Evolutionary conservation across 2,888 invertebrate species (phyloP).

Genomic region (Epiblema foenella): DNA sequence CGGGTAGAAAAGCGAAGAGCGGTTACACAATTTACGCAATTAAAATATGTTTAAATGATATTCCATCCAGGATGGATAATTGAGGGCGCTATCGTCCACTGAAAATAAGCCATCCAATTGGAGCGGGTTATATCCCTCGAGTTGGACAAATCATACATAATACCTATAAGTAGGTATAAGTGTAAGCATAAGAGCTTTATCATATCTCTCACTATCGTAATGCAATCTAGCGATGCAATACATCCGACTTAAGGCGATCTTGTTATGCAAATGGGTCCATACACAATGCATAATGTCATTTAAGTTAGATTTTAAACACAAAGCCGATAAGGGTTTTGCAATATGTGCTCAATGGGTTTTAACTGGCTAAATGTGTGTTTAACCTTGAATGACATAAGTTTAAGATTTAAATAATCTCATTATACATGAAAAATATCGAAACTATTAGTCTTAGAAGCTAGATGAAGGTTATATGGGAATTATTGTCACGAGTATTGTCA

Average conservation of each 20-base stretch:
- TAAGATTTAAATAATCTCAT: not conserved
- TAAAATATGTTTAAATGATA: too few species aligned
- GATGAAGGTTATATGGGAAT: too few species aligned
- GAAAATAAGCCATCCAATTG: too few species aligned
- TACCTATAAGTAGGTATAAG: not conserved
- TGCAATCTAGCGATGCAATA: constrained; percentile 60
- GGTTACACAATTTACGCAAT: too few species aligned
- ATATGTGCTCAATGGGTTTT: constrained; percentile 25
- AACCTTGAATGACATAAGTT: not conserved
- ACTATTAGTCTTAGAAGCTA: too few species aligned
- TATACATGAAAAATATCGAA: not conserved
- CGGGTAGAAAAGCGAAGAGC: too few species aligned
- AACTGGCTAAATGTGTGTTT: constrained; percentile 9
- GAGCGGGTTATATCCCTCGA: too few species aligned
- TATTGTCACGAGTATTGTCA: too few species aligned
- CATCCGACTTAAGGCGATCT: constrained; percentile 58
- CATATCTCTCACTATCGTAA: constrained; percentile 60
- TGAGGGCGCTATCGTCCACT: too few species aligned
- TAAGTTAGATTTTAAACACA: constrained; percentile 58
- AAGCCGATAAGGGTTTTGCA: constrained; percentile 45
- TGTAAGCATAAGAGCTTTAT: constrained; percentile 44
- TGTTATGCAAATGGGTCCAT: constrained; percentile 68
- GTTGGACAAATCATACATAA: too few species aligned
- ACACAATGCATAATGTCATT: constrained; percentile 62
- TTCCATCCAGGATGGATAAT: too few species aligned